These are phyloP conservation scores for Odontamblyopus rebecca DNA, from an alignment of 2,797 vertebrate species.

Conservation along the genomic window DNA sequence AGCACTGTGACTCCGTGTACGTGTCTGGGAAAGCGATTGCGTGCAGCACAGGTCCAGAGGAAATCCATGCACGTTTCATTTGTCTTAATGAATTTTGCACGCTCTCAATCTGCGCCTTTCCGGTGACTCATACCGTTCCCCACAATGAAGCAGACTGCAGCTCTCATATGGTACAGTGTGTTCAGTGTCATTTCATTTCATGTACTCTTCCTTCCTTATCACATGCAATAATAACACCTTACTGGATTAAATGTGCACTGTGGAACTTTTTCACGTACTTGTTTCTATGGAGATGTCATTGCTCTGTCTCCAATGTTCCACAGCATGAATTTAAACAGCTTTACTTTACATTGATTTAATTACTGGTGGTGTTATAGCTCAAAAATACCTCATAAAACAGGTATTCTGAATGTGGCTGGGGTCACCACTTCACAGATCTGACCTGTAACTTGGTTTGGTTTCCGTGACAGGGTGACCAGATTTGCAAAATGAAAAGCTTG, in stretches of 20 bases:
- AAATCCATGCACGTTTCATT: conserved; percentile 76
- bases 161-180: conserved; percentile 71
- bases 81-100: conserved; percentile 76
- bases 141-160: conserved; percentile 59
- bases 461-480: too few species aligned
- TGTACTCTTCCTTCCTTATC: conserved; percentile 21
- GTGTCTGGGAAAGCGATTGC: conserved; percentile 67
- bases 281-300: too few species aligned
- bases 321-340: too few species aligned
- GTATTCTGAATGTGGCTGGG: too few species aligned
- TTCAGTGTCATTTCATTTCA: conserved; percentile 55
- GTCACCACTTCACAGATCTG: too few species aligned
- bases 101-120: conserved; percentile 50
- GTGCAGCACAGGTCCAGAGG: conserved; percentile 66
- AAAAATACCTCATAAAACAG: too few species aligned
- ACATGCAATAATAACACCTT: conserved; percentile 5
- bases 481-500: too few species aligned
- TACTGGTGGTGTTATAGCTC: too few species aligned
- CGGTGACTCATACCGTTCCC: conserved; percentile 72
- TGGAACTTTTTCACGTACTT: too few species aligned
- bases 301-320: too few species aligned
- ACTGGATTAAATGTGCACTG: not conserved
- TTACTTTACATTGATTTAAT: too few species aligned
- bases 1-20: not conserved
- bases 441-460: too few species aligned